These are phyloP conservation scores for Allophyes oxyacanthae DNA, from an alignment of 2,888 invertebrate genomes.

Conservation along the genomic window DNA sequence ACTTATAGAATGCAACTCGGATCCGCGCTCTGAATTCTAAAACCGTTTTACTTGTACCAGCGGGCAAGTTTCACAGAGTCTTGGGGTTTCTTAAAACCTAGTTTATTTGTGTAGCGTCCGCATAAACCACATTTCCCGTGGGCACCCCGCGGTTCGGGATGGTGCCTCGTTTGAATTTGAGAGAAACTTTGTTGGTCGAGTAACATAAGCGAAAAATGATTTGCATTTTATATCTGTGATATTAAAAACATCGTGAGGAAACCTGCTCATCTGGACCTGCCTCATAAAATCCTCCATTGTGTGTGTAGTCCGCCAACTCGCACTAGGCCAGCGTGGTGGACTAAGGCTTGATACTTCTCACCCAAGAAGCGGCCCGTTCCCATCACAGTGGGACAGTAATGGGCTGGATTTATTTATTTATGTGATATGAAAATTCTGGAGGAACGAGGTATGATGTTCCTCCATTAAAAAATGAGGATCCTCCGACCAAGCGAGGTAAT, in stretches of 20 bases:
- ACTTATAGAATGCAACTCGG: conserved; percentile 37
- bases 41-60: conserved; percentile 48
- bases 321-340: too few relatives aligned
- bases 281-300: too few relatives aligned
- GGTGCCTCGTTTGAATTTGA: conserved; percentile 47
- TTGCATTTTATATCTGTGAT: too few relatives aligned
- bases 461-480: too few relatives aligned
- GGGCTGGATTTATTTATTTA: not conserved
- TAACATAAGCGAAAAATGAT: not conserved
- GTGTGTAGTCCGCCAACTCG: too few relatives aligned
- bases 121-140: conserved; percentile 71
- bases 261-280: too few relatives aligned
- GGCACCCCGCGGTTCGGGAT: conserved; percentile 51
- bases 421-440: too few relatives aligned
- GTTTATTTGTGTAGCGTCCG: conserved; percentile 72
- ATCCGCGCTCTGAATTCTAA: conserved; percentile 46
- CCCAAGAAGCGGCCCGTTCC: not conserved
- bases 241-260: too few relatives aligned
- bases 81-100: conserved; percentile 66
- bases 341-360: too few relatives aligned
- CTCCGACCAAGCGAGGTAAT: too few relatives aligned
- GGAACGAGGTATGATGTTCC: too few relatives aligned
- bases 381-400: not conserved
- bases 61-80: conserved; percentile 57
- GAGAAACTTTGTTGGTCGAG: not conserved